phyloP scores from a whole-genome alignment of 2,113 vertebrate genomes.

The Rana temporaria region DNA sequence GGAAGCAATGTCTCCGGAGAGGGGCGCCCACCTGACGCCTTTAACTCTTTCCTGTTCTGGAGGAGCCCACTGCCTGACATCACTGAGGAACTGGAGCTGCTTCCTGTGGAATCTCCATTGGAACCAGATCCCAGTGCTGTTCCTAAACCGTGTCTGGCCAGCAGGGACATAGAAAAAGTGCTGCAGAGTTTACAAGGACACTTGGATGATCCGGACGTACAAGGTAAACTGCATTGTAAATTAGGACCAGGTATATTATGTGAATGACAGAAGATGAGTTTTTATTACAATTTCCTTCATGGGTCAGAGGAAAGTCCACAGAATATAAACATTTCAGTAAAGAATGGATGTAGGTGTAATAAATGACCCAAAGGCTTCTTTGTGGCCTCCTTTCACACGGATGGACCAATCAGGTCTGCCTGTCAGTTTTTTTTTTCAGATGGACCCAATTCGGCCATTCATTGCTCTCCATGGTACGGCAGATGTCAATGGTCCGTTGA shows the following conservation, averaged over 20 bases:
- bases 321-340: too few relatives aligned
- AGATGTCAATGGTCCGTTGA: too few relatives aligned
- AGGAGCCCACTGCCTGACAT: constrained; percentile 85
- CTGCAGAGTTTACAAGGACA: constrained; percentile 84
- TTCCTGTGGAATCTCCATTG: constrained; percentile 62
- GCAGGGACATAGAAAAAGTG: constrained; percentile 84
- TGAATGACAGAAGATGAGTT: too few relatives aligned
- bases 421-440: too few relatives aligned
- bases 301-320: too few relatives aligned
- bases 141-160: constrained; percentile 73
- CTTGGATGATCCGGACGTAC: constrained; percentile 83
- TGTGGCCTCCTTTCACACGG: too few relatives aligned
- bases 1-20: not conserved
- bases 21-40: constrained; percentile 67
- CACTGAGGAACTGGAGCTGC: constrained; percentile 82
- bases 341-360: too few relatives aligned
- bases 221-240: constrained; percentile 72
- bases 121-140: not conserved
- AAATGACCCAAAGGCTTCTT: too few relatives aligned
- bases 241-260: not conserved
- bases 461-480: too few relatives aligned
- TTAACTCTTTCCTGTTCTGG: constrained; percentile 86
- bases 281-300: too few relatives aligned
- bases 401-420: too few relatives aligned
- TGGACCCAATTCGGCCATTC: too few relatives aligned